Evolutionary conservation across 2,797 vertebrate genomes (phyloP).

Genomic region (Ammospiza maritima): DNA sequence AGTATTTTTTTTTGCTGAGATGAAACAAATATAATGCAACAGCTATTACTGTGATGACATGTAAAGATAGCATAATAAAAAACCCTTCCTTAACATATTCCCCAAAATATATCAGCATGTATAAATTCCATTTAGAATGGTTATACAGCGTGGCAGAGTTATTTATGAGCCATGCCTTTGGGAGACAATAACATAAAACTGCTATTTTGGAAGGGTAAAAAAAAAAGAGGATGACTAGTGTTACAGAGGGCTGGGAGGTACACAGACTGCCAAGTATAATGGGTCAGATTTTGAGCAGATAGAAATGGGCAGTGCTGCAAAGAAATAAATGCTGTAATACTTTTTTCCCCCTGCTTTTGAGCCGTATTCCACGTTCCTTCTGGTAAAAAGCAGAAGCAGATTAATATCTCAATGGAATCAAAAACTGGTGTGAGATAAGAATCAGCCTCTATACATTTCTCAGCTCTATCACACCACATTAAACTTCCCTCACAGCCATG

Average conservation of each 20-base stretch:
- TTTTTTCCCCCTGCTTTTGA: neutral
- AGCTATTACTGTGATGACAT: slow-evolving; percentile 76
- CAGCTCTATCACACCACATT: slow-evolving; percentile 45
- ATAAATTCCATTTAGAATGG: slow-evolving; percentile 77
- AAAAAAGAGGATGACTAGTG: neutral
- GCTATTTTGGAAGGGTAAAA: neutral
- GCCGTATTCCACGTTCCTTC: slow-evolving; percentile 27
- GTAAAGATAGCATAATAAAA: slow-evolving; percentile 78
- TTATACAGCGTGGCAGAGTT: slow-evolving; percentile 74
- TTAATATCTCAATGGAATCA: slow-evolving; percentile 47
- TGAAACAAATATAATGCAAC: slow-evolving; percentile 74
- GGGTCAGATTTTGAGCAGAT: slow-evolving; percentile 31
- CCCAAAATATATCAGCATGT: slow-evolving; percentile 58
- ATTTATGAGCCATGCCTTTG: slow-evolving; percentile 76
- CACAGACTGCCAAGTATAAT: slow-evolving; percentile 19
- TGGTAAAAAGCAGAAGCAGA: slow-evolving; percentile 39
- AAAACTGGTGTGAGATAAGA: slow-evolving; percentile 22
- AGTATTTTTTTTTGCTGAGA: slow-evolving; percentile 72
- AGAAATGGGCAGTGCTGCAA: slow-evolving; percentile 32
- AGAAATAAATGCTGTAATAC: slow-evolving; percentile 41
- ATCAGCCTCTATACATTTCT: slow-evolving; percentile 18
- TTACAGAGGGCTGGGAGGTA: slow-evolving; percentile 1
- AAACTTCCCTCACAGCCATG: neutral
- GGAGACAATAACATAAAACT: slow-evolving; percentile 60
- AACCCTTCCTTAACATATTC: slow-evolving; percentile 78